Base-by-base conservation (phyloP, 1,140 invertebrate genomes). In the Magallana angulata region DNA sequence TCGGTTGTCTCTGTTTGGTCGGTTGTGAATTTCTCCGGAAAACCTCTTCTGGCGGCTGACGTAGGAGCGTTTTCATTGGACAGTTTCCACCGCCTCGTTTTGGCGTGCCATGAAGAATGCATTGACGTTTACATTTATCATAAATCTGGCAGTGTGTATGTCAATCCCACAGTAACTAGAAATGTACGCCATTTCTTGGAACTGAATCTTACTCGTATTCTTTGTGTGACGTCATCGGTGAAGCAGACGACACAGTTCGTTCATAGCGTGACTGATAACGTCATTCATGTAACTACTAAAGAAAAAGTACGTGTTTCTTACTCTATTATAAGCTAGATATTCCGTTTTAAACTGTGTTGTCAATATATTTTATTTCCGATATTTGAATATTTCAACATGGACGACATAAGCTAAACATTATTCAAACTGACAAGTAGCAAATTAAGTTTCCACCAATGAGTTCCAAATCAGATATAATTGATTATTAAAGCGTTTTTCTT, bases 101-200 rank as follows among this genome's bases (percentile, higher is more conserved):
- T 76, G 24, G 68, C 68, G 5, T 30, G 8, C 12, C 68, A 76
- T 30, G 8, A 12, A 12, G 36, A 30, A 11, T 11, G 24, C 12
- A 24, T 76, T 12, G 68, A 76, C 30, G 68, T 76, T 24, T 48
- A 76, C 8, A 76, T 76, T 24, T 76, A 76, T 36, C 68, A 76
- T 11, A 76, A 76, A 12, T 30, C 68, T 76, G 68, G 24, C 68
- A 76, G 68, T 36, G 14, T 24, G 36, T 12, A 76, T 30, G 36
- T 76, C 11, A 76, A 76, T 24, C 68, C 68, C 24, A 76, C 24
- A 30, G 68, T 76, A 8, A 76, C 68, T 9, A 24, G 24, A 30
- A 76, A 76, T 76, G 68, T 76, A 76, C 68, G 68, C 7, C 68
- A 76, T 76, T 76, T 76, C 14, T 24, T 76, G 24, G 68, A 76